Evolutionary conservation across 2,888 invertebrate species (phyloP).

Genomic region (Furcula furcula): DNA sequence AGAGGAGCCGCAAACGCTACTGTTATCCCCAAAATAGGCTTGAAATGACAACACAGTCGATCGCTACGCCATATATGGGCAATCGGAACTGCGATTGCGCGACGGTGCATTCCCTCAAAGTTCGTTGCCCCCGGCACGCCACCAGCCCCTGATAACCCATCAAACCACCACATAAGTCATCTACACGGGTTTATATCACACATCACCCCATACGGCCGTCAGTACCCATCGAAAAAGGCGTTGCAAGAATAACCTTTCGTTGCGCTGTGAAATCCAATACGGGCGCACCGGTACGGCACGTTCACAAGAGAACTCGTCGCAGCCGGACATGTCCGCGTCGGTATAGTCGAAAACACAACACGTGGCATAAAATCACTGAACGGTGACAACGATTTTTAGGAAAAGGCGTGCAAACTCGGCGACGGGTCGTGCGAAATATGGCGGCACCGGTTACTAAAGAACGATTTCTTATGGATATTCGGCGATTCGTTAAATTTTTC

Average conservation of each 20-base stretch:
- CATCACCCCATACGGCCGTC: constrained; percentile 25
- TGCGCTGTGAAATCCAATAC: constrained; percentile 78
- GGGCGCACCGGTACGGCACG: constrained; percentile 38
- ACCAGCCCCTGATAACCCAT: constrained; percentile 47
- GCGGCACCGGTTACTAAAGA: constrained; percentile 75
- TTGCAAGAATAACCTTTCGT: constrained; percentile 67
- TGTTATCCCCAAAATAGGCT: constrained; percentile 58
- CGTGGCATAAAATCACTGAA: constrained; percentile 80
- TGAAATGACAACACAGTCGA: constrained; percentile 55
- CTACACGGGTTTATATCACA: constrained; percentile 25
- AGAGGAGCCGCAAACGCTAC: constrained; percentile 33
- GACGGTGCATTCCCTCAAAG: constrained; percentile 64
- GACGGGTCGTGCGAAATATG: constrained; percentile 77
- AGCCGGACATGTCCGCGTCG: constrained; percentile 24
- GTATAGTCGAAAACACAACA: constrained; percentile 60
- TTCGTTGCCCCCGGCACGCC: constrained; percentile 68
- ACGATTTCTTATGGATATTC: constrained; percentile 54
- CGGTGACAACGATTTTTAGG: constrained; percentile 70
- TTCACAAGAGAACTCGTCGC: constrained; percentile 30
- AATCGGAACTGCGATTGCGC: constrained; percentile 75
- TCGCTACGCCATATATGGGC: constrained; percentile 76
- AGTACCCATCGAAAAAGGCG: constrained; percentile 72
- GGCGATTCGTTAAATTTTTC: constrained; percentile 36
- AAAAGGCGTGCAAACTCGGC: constrained; percentile 77
- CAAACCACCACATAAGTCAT: constrained; percentile 21